Evolutionary conservation across 1,140 invertebrate species (phyloP), one percentile per base, ranked within the genome.

Genomic region (Hyles euphorbiae): DNA sequence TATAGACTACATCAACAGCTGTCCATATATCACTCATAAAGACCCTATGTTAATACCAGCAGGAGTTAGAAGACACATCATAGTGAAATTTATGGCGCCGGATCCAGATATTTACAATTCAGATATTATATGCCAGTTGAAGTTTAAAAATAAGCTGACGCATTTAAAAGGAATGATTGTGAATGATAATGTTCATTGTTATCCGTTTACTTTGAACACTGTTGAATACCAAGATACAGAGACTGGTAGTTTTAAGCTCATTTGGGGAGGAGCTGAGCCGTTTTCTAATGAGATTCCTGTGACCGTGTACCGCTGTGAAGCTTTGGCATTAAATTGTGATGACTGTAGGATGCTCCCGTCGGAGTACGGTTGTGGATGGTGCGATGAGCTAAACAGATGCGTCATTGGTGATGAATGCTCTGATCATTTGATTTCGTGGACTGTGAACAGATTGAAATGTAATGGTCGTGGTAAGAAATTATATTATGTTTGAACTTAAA

Each of bases 351-450:
- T 33, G n/a, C 65, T 74, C 34, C 63, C 64, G 4, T n/a, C 51
- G 0, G 64, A 67, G 52, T 79, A 74, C 49, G 67, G 58, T 5
- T 79, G 74, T 48, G 69, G 74, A 9, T 79, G 76, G 76, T 79
- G 74, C 60, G 50, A 65, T 33, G 5, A 53, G 9, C 48, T 44
- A 32, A 47, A 61, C 0, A 62, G 33, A 10, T 77, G 74, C 63
- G 68, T 73, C 6, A 55, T 73, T 6, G 56, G 57, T 9, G 64
- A 68, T 22, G 67, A 74, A 45, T 77, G 76, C 52, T 40, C 33
- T 11, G 57, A 70, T n/a, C 57, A 65, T 55, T 58, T 66, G 32
- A 61, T 71, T 11, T 63, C 60, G 36, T 75, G 74, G 76, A 67
- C 57, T 22, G 43, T 70, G 5, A 73, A 70, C 58, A 65, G 67